A percentile compares a stretch with the other conserved stretches of the same genome.
phyloP scores from a whole-genome alignment of 2,113 vertebrate genomes.

The Channa maculata region DNA sequence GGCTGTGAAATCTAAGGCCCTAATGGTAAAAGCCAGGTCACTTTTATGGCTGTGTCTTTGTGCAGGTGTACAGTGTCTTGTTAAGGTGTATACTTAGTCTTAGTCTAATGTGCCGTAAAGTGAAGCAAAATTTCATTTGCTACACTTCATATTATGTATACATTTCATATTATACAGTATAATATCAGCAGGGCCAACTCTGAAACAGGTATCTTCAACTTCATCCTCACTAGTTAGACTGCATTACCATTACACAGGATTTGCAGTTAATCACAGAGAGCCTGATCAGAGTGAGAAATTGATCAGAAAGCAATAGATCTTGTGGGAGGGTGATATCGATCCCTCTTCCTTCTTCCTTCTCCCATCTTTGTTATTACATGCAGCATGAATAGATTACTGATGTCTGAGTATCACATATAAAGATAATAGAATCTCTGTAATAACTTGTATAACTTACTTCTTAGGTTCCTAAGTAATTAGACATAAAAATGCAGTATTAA shows the following conservation, averaged over 20 bases:
- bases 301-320: conserved; percentile 81
- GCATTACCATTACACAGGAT: conserved; percentile 55
- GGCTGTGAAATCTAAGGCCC: background rate
- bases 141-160: too few species aligned
- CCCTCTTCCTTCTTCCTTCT: conserved; percentile 55
- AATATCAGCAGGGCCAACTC: too few species aligned
- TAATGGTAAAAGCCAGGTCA: background rate
- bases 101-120: background rate
- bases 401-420: conserved; percentile 61
- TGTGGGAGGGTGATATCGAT: conserved; percentile 79
- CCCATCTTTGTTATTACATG: conserved; percentile 78
- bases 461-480: too few species aligned
- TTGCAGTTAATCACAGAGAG: conserved; percentile 67
- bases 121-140: too few species aligned
- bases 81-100: too few species aligned
- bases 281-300: conserved; percentile 76
- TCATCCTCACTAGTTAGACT: conserved; percentile 28
- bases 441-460: background rate
- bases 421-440: conserved; percentile 44
- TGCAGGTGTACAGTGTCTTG: background rate
- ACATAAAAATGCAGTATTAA: too few species aligned
- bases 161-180: too few species aligned
- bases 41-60: background rate
- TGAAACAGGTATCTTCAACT: background rate
- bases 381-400: conserved; percentile 70